Percentiles rank a stretch among this genome's conserved stretches.
Evolutionary conservation across 2,888 invertebrate genomes (phyloP).

Genomic region (Amblyteles armatorius): DNA sequence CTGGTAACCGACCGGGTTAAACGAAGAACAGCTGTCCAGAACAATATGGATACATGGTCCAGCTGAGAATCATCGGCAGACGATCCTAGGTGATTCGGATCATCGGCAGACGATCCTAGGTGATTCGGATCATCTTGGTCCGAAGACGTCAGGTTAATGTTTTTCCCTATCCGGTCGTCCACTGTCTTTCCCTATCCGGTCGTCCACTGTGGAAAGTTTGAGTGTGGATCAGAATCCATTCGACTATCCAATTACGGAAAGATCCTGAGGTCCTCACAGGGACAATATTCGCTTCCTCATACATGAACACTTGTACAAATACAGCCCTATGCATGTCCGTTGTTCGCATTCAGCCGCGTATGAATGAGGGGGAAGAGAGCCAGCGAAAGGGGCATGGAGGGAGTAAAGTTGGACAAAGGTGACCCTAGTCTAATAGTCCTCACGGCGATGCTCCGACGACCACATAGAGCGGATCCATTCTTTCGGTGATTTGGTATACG

Average conservation of each 20-base stretch:
- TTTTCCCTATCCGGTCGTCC: too few species aligned
- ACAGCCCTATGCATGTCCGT: neutral
- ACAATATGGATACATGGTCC: too few species aligned
- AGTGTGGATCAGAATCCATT: neutral
- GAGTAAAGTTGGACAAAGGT: slow-evolving; percentile 5
- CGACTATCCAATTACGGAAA: neutral
- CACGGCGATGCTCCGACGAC: neutral
- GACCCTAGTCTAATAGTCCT: slow-evolving; percentile 13
- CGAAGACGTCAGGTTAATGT: too few species aligned
- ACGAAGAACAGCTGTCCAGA: too few species aligned
- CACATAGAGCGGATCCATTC: neutral
- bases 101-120: too few species aligned
- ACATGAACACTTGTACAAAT: neutral
- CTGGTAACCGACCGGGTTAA: too few species aligned
- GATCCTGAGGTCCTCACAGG: neutral
- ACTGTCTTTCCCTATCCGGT: too few species aligned
- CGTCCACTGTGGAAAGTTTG: too few species aligned
- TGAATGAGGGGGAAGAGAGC: neutral
- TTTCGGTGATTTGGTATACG: neutral
- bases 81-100: too few species aligned
- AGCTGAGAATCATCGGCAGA: too few species aligned
- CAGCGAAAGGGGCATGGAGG: neutral
- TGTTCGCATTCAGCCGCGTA: slow-evolving; percentile 10
- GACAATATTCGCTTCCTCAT: slow-evolving; percentile 1
- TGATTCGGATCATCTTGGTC: too few species aligned